Conservation (phyloP, 2,888 invertebrate genomes). For the Paralinhomoeus sp. region DNA sequence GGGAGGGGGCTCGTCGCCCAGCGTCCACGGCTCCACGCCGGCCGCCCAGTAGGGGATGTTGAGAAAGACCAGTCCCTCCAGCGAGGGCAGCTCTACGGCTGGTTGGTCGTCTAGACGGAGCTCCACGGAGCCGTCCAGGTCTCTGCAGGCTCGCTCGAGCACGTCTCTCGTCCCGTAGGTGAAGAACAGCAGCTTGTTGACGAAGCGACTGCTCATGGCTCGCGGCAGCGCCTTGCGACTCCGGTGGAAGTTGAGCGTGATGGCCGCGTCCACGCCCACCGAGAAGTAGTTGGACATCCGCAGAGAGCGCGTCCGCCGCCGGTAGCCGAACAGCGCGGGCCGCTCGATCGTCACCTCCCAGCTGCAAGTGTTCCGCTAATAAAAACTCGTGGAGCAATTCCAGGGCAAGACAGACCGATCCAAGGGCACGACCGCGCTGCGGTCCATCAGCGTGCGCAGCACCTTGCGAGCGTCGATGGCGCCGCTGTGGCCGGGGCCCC, state of each 20-base stretch:
- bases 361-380: too few species aligned
- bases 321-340: neutral
- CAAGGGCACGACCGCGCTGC: too few species aligned
- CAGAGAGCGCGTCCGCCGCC: slow-evolving; percentile 5
- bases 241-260: slow-evolving; percentile 72
- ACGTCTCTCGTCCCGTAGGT: slow-evolving; percentile 50
- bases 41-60: slow-evolving; percentile 90
- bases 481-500: slow-evolving; percentile 36
- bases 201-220: slow-evolving; percentile 49
- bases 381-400: too few species aligned
- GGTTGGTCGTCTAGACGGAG: slow-evolving; percentile 46
- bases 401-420: too few species aligned
- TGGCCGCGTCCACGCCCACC: slow-evolving; percentile 78
- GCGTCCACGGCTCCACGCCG: slow-evolving; percentile 62
- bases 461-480: slow-evolving; percentile 6
- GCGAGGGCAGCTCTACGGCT: slow-evolving; percentile 47
- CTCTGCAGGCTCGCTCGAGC: neutral
- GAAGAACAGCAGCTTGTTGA: slow-evolving; percentile 48
- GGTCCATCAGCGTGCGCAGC: too few species aligned
- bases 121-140: neutral
- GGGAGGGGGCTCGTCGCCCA: neutral
- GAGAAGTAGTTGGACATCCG: slow-evolving; percentile 73
- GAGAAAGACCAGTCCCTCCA: slow-evolving; percentile 56
- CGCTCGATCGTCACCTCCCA: neutral
- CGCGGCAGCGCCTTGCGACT: slow-evolving; percentile 63